Percentiles rank a stretch among this genome's conserved stretches.
These are phyloP conservation scores for Tonatia bakeri DNA, from an alignment of 2,113 vertebrate species.

Conservation along the genomic window DNA sequence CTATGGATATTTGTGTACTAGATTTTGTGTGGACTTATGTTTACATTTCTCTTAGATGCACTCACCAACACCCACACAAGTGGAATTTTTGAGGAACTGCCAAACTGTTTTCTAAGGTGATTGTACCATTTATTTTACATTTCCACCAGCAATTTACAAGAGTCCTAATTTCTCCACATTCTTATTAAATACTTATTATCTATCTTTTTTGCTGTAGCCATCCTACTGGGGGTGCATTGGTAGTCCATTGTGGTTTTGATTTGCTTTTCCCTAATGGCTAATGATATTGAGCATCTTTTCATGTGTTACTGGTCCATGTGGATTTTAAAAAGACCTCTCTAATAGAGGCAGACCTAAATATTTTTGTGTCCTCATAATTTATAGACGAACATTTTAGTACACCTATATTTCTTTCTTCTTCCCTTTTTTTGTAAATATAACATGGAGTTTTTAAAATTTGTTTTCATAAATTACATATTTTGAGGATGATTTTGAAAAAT, in stretches of 20 bases:
- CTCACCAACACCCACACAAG: not conserved
- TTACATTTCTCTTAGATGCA: not conserved
- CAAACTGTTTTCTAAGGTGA: not conserved
- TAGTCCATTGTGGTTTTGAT: slow-evolving; percentile 12
- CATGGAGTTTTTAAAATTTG: not conserved
- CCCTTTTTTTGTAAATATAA: not conserved
- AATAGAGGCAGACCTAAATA: not conserved
- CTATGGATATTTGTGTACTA: not conserved
- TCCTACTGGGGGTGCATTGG: not conserved
- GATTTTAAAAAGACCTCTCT: not conserved
- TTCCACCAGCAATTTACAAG: not conserved
- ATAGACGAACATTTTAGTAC: not conserved
- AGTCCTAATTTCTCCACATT: not conserved
- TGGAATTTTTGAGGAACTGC: not conserved
- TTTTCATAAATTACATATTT: slow-evolving; percentile 2
- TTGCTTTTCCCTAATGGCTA: not conserved
- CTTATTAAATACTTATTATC: not conserved
- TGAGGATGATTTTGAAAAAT: slow-evolving; percentile 32
- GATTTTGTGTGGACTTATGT: not conserved
- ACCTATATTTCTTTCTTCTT: not conserved
- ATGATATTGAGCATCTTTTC: slow-evolving; percentile 5
- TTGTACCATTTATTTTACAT: not conserved
- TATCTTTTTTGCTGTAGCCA: not conserved
- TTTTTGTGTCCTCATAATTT: not conserved
- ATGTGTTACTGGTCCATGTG: not conserved